Percentiles rank a stretch among this genome's conserved stretches.
These are phyloP conservation scores for human DNA, from an alignment of 2,113 vertebrate species.

Conservation along the genomic window GRCh38 chr12:17892001-17892500, in stretches of 20 bases:
- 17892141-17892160: not conserved
- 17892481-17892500: not conserved
- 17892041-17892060: not conserved
- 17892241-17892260: slow-evolving; percentile 5
- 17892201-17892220: not conserved
- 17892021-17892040: not conserved
- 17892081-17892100: not conserved
- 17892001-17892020: not conserved
- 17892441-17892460: not conserved
- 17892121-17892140: not conserved
- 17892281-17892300: not conserved
- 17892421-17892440: slow-evolving; percentile 26
- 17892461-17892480: slow-evolving; percentile 16
- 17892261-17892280: not conserved
- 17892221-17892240: not conserved
- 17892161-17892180: not conserved
- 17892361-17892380: not conserved
- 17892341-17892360: not conserved
- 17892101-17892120: not conserved
- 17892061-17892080: not conserved
- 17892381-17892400: not conserved
- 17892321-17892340: not conserved
- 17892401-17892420: not conserved
- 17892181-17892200: not conserved
- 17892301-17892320: not conserved